Conservation (phyloP, 2,888 invertebrate genomes). For the Eupithecia tripunctaria region DNA sequence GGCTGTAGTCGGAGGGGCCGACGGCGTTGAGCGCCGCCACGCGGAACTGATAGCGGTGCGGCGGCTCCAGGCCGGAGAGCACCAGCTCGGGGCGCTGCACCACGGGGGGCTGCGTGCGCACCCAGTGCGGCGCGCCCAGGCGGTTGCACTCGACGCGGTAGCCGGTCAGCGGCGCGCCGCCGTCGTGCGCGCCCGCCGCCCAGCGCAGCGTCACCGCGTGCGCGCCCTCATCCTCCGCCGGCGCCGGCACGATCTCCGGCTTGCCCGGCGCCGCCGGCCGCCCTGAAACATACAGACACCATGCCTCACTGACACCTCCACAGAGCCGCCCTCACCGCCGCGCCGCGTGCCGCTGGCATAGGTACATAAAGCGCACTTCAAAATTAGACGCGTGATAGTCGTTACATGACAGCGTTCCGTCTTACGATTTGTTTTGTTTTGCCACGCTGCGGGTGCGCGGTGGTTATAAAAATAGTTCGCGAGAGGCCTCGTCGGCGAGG, state of each 20-base stretch:
- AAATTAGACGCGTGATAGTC: slow-evolving; percentile 79
- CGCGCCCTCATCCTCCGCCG: slow-evolving; percentile 89
- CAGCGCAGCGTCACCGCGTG: slow-evolving; percentile 93
- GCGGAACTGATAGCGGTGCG: slow-evolving; percentile 95
- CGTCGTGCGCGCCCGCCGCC: slow-evolving; percentile 92
- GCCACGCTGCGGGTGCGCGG: slow-evolving; percentile 78
- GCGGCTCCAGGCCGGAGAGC: slow-evolving; percentile 92
- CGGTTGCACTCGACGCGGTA: slow-evolving; percentile 90
- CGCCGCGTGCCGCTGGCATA: too few species aligned
- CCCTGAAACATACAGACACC: slow-evolving; percentile 81
- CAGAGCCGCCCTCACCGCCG: too few species aligned
- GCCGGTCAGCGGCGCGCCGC: slow-evolving; percentile 93
- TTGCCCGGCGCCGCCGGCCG: slow-evolving; percentile 92
- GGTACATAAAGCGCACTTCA: slow-evolving; percentile 71
- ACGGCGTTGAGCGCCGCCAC: slow-evolving; percentile 96
- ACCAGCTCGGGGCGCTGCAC: slow-evolving; percentile 90
- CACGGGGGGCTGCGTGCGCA: slow-evolving; percentile 90
- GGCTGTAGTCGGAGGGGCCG: slow-evolving; percentile 93
- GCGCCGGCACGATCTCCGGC: slow-evolving; percentile 90
- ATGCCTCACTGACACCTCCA: slow-evolving; percentile 47
- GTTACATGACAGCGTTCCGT: slow-evolving; percentile 78
- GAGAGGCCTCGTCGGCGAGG: slow-evolving; percentile 54
- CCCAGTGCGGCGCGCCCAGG: slow-evolving; percentile 92
- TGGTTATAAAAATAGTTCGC: slow-evolving; percentile 77
- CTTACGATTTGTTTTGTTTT: slow-evolving; percentile 83